These are phyloP conservation scores for Zele albiditarsus DNA, from an alignment of 2,888 invertebrate species.

Conservation along the genomic window DNA sequence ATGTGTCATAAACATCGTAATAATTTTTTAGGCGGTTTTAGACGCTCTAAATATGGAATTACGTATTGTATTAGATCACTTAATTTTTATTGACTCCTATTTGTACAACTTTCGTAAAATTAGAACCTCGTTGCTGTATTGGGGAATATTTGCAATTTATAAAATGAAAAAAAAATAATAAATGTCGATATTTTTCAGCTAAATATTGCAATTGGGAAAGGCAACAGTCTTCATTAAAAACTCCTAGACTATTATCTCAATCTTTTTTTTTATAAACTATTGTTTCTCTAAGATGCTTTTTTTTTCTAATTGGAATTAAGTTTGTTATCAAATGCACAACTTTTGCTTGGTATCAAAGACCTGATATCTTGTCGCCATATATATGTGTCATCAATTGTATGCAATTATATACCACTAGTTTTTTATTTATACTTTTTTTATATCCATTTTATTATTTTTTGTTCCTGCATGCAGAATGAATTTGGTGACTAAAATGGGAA, in stretches of 20 bases:
- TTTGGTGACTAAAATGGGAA: conserved; percentile 65
- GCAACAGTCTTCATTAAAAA: conserved; percentile 47
- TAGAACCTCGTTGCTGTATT: conserved; percentile 15
- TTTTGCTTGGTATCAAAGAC: conserved; percentile 68
- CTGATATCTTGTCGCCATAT: conserved; percentile 57
- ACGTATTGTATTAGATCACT: conserved; percentile 33
- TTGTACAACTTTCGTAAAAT: conserved; percentile 24
- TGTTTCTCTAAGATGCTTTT: conserved; percentile 53
- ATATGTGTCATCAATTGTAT: conserved; percentile 30
- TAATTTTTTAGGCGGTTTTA: not conserved
- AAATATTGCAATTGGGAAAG: conserved; percentile 22
- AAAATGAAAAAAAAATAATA: conserved; percentile 27
- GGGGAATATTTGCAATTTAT: not conserved
- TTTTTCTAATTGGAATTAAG: conserved; percentile 6
- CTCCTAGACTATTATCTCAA: conserved; percentile 47
- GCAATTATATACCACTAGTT: conserved; percentile 29
- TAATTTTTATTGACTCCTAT: conserved; percentile 32
- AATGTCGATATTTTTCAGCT: not conserved
- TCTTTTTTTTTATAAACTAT: conserved; percentile 42
- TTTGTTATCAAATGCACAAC: conserved; percentile 66
- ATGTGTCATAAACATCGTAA: not conserved
- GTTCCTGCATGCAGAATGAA: conserved; percentile 63
- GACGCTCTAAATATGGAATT: not conserved
- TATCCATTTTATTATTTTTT: conserved; percentile 52
- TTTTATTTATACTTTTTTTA: conserved; percentile 49